These are phyloP conservation scores for Pseudeuparius sepicola DNA, from an alignment of 2,888 invertebrate species.

Conservation along the genomic window DNA sequence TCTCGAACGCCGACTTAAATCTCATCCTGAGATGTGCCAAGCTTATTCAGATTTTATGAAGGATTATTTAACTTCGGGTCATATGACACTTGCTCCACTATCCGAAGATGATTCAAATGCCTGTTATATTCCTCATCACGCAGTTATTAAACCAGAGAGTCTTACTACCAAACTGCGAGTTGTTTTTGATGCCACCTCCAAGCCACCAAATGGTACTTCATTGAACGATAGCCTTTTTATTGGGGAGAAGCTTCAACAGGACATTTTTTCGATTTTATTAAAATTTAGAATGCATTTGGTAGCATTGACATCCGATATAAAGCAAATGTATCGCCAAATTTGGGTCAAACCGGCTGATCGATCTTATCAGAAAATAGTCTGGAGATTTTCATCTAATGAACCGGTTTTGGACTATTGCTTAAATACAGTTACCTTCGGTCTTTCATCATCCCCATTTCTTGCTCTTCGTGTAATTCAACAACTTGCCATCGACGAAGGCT, in stretches of 20 bases:
- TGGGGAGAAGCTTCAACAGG: not conserved
- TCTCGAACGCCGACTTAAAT: slow-evolving; percentile 12
- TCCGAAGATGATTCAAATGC: not conserved
- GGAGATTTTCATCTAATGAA: slow-evolving; percentile 1
- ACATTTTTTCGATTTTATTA: slow-evolving; percentile 1
- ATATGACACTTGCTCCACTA: slow-evolving; percentile 5
- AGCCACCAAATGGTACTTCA: not conserved
- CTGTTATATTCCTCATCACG: slow-evolving; percentile 11
- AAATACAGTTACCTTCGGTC: slow-evolving; percentile 2
- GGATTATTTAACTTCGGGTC: slow-evolving; percentile 11
- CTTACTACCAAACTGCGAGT: slow-evolving; percentile 1
- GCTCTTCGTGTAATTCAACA: not conserved
- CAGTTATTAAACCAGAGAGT: slow-evolving; percentile 4
- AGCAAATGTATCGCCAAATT: slow-evolving; percentile 1
- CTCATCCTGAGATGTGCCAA: slow-evolving; percentile 6
- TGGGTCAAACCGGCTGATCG: not conserved
- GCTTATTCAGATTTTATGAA: slow-evolving; percentile 11
- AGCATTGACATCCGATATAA: not conserved
- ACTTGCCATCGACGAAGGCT: not conserved
- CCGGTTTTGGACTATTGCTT: not conserved
- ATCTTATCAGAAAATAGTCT: not conserved
- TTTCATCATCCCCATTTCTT: not conserved
- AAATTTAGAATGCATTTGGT: not conserved
- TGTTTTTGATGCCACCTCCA: slow-evolving; percentile 1
- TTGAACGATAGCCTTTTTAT: slow-evolving; percentile 1